Conservation (phyloP, 2,888 invertebrate species). For the Stomorhina lunata region DNA sequence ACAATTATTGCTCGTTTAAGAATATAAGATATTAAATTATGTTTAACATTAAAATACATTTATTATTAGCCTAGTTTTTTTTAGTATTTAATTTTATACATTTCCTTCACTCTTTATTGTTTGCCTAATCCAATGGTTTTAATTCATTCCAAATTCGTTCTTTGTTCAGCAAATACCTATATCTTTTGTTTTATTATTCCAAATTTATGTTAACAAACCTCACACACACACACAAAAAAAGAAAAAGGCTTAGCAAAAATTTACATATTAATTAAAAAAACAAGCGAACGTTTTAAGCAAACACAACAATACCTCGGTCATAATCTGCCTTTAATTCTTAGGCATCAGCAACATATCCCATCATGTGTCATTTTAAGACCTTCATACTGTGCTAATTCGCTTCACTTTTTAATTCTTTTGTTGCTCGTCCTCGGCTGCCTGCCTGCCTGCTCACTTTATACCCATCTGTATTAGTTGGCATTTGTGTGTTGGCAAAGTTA, state of each 20-base stretch:
- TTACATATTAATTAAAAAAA: slow-evolving; percentile 38
- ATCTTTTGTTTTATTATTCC: neutral
- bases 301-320: slow-evolving; percentile 17
- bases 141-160: neutral
- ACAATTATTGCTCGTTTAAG: too few relatives aligned
- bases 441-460: neutral
- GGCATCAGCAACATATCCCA: slow-evolving; percentile 21
- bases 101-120: too few relatives aligned
- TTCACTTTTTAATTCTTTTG: neutral
- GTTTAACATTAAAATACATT: too few relatives aligned
- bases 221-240: neutral
- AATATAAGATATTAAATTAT: too few relatives aligned
- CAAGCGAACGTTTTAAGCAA: neutral
- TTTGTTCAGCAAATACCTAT: neutral
- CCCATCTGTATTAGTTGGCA: neutral
- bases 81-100: too few relatives aligned
- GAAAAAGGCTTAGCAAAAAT: neutral
- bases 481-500: slow-evolving; percentile 37
- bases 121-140: neutral
- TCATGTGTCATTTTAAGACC: slow-evolving; percentile 40
- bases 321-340: neutral
- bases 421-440: neutral
- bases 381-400: slow-evolving; percentile 3
- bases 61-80: too few relatives aligned
- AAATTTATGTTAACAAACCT: slow-evolving; percentile 24